Base-by-base conservation (phyloP, 1,140 invertebrate genomes). In the Heliconius himera region DNA sequence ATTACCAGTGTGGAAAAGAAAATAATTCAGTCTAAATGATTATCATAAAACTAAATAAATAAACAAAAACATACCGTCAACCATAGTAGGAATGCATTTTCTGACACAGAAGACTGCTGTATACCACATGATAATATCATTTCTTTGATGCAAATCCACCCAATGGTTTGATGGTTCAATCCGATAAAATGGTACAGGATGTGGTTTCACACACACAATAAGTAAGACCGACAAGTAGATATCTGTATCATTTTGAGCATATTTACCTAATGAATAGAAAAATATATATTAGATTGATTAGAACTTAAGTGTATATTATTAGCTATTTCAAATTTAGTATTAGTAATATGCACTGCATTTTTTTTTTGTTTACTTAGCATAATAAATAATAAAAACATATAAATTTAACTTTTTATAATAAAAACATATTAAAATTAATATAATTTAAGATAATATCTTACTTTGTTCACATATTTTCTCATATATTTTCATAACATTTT, bases 381-480 rank as follows among this genome's bases (percentile, higher is more conserved):
- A n/a, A n/a, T n/a, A n/a, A n/a, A 11, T 46, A 16, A 16, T 16
- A 46, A 46, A 46, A 46, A 16, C 13, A 46, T 46, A 41, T 41
- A n/a, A n/a, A n/a, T n/a, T n/a, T n/a, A n/a, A 6, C 33, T 36
- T 46, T 46, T 11, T 16, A 11, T 46, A 16, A 16, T 16, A 46
- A 46, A 46, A 46, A 16, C 13, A 46, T 46, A 41, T 41, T 41
- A 13, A 41, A 41, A 41, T 41, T 16, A 16, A 46, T 16, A 46
- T 46, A 16, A 46, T 46, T 56, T n/a, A 56, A 56, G n/a, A 9
- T 22, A 22, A 56, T 56, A 66, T 83, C 90, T 82, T 87, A 94
- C 93, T 90, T 84, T 94, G 93, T 84, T 91, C 87, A 89, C 88
- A 90, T 22, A 94, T 60, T 79, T 93, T 92, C 56, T 91, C 83